Percentiles rank a stretch among this genome's conserved stretches.
Conservation (phyloP, 2,888 invertebrate genomes). For the Temnothorax rugatulus region DNA sequence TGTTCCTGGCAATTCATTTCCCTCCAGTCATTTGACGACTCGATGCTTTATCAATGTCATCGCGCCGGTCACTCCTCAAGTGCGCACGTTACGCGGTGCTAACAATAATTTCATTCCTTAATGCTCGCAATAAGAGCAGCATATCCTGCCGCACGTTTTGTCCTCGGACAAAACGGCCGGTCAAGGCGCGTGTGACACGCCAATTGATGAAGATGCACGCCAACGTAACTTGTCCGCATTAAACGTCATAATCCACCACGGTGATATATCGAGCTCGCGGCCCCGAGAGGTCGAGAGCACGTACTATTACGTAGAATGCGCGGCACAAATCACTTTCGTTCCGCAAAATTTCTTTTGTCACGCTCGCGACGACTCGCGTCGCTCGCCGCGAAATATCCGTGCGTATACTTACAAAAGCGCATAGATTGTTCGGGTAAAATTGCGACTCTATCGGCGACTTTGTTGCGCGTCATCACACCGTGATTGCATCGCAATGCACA, state of each 20-base stretch:
- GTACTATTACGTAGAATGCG: constrained; percentile 40
- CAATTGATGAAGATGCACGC: constrained; percentile 73
- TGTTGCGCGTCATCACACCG: constrained; percentile 8
- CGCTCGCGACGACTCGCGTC: constrained; percentile 45
- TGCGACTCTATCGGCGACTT: constrained; percentile 39
- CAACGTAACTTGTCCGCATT: constrained; percentile 73
- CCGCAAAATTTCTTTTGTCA: constrained; percentile 56
- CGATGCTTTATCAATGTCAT: constrained; percentile 42
- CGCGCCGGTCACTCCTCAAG: constrained; percentile 3
- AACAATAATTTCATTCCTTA: constrained; percentile 53
- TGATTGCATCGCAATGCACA: neutral
- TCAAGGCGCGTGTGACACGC: constrained; percentile 55
- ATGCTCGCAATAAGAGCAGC: constrained; percentile 39
- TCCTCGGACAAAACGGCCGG: constrained; percentile 45
- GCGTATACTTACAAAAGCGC: constrained; percentile 25
- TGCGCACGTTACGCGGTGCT: constrained; percentile 41
- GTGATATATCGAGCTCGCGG: constrained; percentile 67
- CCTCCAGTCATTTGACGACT: neutral
- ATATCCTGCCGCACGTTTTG: constrained; percentile 50
- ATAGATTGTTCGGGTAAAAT: constrained; percentile 25
- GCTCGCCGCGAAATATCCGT: constrained; percentile 10
- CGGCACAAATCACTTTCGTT: constrained; percentile 57
- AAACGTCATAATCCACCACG: constrained; percentile 71
- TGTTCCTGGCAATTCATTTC: neutral
- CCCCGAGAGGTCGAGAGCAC: constrained; percentile 66